phyloP scores from a whole-genome alignment of 2,113 vertebrate species.

The Nerophis ophidion region DNA sequence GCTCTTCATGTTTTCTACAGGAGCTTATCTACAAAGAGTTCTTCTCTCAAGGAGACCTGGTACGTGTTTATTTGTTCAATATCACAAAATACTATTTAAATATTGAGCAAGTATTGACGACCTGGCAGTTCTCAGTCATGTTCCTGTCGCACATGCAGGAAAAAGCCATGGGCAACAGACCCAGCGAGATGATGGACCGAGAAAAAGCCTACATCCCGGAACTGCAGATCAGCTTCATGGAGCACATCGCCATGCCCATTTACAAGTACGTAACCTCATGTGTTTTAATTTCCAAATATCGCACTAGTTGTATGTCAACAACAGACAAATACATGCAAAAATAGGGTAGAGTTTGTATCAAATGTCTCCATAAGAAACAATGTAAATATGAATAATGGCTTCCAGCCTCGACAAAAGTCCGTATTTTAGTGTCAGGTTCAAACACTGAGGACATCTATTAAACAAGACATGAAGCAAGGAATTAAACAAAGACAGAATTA shows the following conservation, averaged over 20 bases:
- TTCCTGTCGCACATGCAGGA: slow-evolving; percentile 69
- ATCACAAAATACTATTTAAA: slow-evolving; percentile 12
- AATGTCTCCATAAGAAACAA: too few relatives aligned
- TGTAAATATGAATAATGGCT: too few relatives aligned
- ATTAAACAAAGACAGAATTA: too few relatives aligned
- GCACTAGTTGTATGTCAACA: too few relatives aligned
- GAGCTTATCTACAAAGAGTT: slow-evolving; percentile 99
- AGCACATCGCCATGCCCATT: slow-evolving; percentile 97
- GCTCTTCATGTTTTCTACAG: slow-evolving; percentile 64
- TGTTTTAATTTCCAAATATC: too few relatives aligned
- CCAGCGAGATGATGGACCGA: slow-evolving; percentile 98
- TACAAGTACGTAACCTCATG: slow-evolving; percentile 78
- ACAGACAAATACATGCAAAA: too few relatives aligned
- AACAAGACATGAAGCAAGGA: too few relatives aligned
- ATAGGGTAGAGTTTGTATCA: too few relatives aligned
- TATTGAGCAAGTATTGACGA: slow-evolving; percentile 5
- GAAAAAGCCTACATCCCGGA: slow-evolving; percentile 98
- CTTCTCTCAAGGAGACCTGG: slow-evolving; percentile 98
- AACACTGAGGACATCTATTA: too few relatives aligned
- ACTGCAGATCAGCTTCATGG: slow-evolving; percentile 98
- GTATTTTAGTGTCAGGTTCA: too few relatives aligned
- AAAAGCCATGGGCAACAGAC: slow-evolving; percentile 97
- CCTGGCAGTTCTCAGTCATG: slow-evolving; percentile 7
- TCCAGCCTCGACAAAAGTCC: too few relatives aligned
- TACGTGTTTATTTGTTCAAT: slow-evolving; percentile 63